Evolutionary conservation across 2,888 invertebrate species (phyloP).

Genomic region (Drepana falcataria): DNA sequence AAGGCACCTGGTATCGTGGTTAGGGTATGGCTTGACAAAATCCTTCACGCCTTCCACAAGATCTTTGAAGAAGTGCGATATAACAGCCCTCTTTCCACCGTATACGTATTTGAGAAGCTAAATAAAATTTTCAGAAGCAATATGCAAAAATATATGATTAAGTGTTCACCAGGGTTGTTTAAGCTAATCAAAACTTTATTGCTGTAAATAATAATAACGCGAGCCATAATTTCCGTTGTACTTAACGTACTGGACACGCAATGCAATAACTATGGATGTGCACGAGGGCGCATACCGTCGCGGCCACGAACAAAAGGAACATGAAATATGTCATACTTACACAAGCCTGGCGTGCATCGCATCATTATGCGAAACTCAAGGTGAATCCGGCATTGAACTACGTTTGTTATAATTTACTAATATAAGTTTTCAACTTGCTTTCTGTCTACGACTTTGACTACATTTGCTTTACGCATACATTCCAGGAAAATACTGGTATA

Average conservation of each 20-base stretch:
- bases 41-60: too few relatives aligned
- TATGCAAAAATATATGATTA: too few relatives aligned
- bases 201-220: constrained; percentile 1
- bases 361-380: constrained; percentile 49
- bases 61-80: too few relatives aligned
- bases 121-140: too few relatives aligned
- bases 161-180: neutral
- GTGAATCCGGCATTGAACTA: constrained; percentile 27
- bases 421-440: constrained; percentile 2
- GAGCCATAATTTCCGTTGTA: constrained; percentile 2
- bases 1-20: too few relatives aligned
- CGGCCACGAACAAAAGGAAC: constrained; percentile 34
- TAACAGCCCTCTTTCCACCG: too few relatives aligned
- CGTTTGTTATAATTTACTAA: constrained; percentile 17
- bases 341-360: constrained; percentile 28
- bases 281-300: constrained; percentile 39
- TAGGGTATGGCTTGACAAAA: too few relatives aligned
- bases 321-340: constrained; percentile 24
- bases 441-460: too few relatives aligned
- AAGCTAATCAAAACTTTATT: constrained; percentile 1
- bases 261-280: constrained; percentile 9
- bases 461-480: too few relatives aligned
- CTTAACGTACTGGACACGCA: neutral
- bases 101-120: too few relatives aligned
- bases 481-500: too few relatives aligned